These are phyloP conservation scores for Caligus rogercresseyi DNA, from an alignment of 1,140 invertebrate species.

Conservation along the genomic window DNA sequence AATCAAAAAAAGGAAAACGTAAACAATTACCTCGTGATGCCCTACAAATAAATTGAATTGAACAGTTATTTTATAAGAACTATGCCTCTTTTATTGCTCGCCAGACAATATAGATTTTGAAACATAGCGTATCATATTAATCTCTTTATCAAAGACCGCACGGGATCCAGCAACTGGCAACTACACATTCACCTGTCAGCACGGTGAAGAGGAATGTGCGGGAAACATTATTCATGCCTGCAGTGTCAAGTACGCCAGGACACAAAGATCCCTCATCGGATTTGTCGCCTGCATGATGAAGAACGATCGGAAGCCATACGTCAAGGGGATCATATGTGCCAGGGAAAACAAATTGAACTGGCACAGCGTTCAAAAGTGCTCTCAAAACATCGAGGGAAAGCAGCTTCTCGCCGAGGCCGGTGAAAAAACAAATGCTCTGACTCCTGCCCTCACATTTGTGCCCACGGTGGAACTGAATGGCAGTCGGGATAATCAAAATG, in stretches of 20 bases:
- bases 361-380: slow-evolving; percentile 21
- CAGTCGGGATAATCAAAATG: background rate
- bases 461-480: slow-evolving; percentile 21
- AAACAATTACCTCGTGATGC: no score
- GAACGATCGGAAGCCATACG: background rate
- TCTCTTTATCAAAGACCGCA: no score
- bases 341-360: slow-evolving; percentile 19
- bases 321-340: no score
- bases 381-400: slow-evolving; percentile 21
- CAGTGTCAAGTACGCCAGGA: slow-evolving; percentile 35
- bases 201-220: slow-evolving; percentile 56
- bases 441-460: slow-evolving; percentile 20
- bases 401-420: slow-evolving; percentile 21
- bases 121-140: no score
- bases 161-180: no score
- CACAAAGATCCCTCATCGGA: background rate
- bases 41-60: no score
- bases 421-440: slow-evolving; percentile 13
- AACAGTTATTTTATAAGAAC: no score
- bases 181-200: slow-evolving; percentile 55
- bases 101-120: no score
- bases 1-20: no score
- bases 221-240: slow-evolving; percentile 76
- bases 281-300: slow-evolving; percentile 6
- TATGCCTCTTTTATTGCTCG: no score